phyloP scores from a whole-genome alignment of 2,797 vertebrate genomes.

The Mycteria americana region DNA sequence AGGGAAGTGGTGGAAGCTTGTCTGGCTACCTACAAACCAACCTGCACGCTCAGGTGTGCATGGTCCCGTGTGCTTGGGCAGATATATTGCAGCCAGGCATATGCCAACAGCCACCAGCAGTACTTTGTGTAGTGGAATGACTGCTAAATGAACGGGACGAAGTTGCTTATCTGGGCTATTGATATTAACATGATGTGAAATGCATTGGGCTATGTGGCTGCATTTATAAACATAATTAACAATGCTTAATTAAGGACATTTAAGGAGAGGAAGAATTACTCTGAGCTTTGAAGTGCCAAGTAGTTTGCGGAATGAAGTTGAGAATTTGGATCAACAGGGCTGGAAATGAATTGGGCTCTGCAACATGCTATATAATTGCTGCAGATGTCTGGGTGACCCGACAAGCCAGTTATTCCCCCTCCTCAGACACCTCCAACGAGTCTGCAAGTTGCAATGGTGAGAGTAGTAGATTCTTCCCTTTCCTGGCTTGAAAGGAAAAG shows the following conservation, averaged over 20 bases:
- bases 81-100: neutral
- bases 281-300: neutral
- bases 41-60: rapidly evolving
- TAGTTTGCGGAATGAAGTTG: neutral
- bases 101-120: neutral
- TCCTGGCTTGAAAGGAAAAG: neutral
- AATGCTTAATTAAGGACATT: neutral
- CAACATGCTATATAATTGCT: neutral
- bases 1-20: neutral
- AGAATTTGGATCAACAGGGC: neutral
- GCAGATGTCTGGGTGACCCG: neutral
- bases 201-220: neutral
- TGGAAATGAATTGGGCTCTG: neutral
- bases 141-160: neutral
- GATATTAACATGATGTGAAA: neutral
- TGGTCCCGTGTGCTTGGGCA: neutral
- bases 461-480: neutral
- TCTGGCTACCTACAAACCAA: neutral
- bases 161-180: neutral
- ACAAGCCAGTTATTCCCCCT: neutral
- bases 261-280: neutral
- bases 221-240: neutral
- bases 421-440: neutral
- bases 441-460: neutral
- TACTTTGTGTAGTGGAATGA: neutral